Conservation (phyloP, 2,797 vertebrate species). For the Myotis planiceps region DNA sequence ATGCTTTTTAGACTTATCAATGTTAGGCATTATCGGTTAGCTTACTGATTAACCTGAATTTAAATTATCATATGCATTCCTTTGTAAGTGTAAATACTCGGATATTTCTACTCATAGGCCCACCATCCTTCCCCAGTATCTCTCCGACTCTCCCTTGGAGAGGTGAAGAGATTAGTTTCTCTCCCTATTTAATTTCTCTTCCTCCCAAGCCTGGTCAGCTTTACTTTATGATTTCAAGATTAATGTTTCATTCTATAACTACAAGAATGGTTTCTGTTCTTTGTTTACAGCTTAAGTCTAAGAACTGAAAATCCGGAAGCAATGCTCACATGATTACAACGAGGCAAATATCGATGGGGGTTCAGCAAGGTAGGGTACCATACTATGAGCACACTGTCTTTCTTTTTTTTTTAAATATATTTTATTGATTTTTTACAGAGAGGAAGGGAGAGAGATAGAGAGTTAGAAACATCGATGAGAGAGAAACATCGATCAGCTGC, state of each 20-base stretch:
- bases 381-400: background rate
- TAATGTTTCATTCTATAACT: background rate
- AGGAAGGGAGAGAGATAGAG: too few species aligned
- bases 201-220: background rate
- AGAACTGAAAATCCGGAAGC: background rate
- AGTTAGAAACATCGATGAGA: too few species aligned
- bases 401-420: too few species aligned
- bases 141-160: background rate
- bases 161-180: background rate
- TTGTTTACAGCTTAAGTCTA: background rate
- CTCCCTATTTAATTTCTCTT: background rate
- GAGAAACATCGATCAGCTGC: too few species aligned
- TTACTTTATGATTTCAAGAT: constrained; percentile 9
- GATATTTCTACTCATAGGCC: background rate
- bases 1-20: background rate
- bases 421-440: too few species aligned
- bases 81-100: background rate
- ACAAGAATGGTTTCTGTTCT: background rate
- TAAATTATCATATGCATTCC: background rate
- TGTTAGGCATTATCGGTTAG: background rate
- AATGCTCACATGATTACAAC: background rate
- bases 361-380: background rate
- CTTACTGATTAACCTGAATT: background rate
- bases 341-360: background rate
- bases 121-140: background rate